phyloP scores from a whole-genome alignment of 2,797 vertebrate genomes.

The Cyclura pinguis region DNA sequence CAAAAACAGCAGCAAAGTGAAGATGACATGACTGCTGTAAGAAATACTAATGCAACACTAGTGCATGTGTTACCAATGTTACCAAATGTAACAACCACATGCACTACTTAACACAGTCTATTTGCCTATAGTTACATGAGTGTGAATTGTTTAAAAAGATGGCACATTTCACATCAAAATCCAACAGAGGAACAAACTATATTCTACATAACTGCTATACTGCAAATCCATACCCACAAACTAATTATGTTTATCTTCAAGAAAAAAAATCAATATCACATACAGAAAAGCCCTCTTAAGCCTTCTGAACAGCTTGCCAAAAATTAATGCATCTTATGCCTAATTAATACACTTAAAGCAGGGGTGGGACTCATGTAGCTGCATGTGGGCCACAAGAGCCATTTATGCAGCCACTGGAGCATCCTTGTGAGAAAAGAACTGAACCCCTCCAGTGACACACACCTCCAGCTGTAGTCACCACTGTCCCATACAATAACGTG shows the following conservation, averaged over 20 bases:
- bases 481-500: too few relatives aligned
- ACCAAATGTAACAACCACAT: not conserved
- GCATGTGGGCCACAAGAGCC: too few relatives aligned
- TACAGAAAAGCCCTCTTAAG: not conserved
- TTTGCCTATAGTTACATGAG: not conserved
- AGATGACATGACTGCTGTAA: not conserved
- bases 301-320: not conserved
- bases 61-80: not conserved
- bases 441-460: too few relatives aligned
- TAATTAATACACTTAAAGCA: not conserved
- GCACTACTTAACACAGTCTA: not conserved
- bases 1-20: not conserved
- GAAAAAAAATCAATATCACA: not conserved
- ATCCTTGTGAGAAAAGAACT: too few relatives aligned
- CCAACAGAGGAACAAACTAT: not conserved
- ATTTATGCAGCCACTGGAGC: too few relatives aligned
- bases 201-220: not conserved
- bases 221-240: not conserved
- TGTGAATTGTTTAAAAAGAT: not conserved
- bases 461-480: too few relatives aligned
- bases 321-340: slow-evolving; percentile 3
- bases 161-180: not conserved
- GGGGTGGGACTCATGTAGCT: too few relatives aligned
- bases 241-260: not conserved
- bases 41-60: not conserved